Evolutionary conservation across 2,888 invertebrate species (phyloP).

Genomic region (Lithosia quadra): DNA sequence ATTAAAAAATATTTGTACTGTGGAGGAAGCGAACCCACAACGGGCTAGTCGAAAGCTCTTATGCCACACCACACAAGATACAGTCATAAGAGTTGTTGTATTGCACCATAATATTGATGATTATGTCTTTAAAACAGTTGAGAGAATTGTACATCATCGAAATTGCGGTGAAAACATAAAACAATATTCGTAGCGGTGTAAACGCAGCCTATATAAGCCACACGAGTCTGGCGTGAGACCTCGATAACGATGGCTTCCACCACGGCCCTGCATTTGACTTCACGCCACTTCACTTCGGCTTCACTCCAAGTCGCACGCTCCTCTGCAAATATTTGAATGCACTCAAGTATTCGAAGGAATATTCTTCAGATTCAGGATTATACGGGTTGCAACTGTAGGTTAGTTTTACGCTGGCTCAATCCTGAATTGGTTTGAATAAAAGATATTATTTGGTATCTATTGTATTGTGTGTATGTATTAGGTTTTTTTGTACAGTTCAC

Average conservation of each 20-base stretch:
- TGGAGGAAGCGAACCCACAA: no score
- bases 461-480: neutral
- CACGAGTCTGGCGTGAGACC: constrained; percentile 41
- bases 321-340: constrained; percentile 51
- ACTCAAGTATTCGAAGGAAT: constrained; percentile 41
- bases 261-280: constrained; percentile 48
- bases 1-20: no score
- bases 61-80: no score
- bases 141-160: no score
- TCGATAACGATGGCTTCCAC: constrained; percentile 50
- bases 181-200: constrained; percentile 17
- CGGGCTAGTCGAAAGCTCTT: no score
- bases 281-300: constrained; percentile 41
- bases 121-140: no score
- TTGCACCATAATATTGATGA: no score
- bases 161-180: no score
- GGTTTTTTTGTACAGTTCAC: neutral
- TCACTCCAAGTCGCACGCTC: constrained; percentile 37
- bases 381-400: constrained; percentile 30
- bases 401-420: constrained; percentile 28
- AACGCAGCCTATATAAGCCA: constrained; percentile 28
- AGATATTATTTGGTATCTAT: neutral
- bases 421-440: constrained; percentile 11
- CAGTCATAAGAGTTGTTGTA: no score
- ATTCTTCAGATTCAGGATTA: constrained; percentile 35